These are phyloP conservation scores for Prorops nasuta DNA, from an alignment of 1,140 invertebrate species.

Conservation along the genomic window DNA sequence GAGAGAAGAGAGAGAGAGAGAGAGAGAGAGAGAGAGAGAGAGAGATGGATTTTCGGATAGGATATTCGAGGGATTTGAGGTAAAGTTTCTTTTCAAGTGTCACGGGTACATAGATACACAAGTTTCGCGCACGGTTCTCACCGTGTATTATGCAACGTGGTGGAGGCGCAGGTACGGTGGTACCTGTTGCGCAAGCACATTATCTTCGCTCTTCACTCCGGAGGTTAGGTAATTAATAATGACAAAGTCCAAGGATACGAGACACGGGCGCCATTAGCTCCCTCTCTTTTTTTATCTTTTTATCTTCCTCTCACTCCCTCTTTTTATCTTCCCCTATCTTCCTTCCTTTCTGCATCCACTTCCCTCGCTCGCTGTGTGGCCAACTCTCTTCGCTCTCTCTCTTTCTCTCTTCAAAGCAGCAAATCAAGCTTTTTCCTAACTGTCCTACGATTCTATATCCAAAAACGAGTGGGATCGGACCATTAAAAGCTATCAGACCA, in stretches of 20 bases:
- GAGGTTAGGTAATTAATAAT: constrained; percentile 56
- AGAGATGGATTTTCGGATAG: neutral
- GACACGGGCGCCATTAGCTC: constrained; percentile 15
- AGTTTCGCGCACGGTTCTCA: constrained; percentile 32
- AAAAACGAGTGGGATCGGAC: too few relatives aligned
- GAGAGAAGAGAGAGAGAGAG: too few relatives aligned
- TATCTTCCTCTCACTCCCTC: constrained; percentile 6
- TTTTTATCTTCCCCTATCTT: constrained; percentile 4
- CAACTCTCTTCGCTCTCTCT: too few relatives aligned
- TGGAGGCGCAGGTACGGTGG: constrained; percentile 31
- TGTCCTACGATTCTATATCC: too few relatives aligned
- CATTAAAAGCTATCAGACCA: too few relatives aligned
- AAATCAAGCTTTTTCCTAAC: too few relatives aligned
- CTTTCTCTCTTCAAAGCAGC: too few relatives aligned
- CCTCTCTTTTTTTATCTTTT: constrained; percentile 5
- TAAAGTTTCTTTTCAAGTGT: too few relatives aligned
- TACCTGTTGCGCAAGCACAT: constrained; percentile 54
- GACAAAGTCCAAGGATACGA: constrained; percentile 54
- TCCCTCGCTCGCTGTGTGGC: too few relatives aligned
- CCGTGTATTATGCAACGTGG: constrained; percentile 45
- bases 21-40: neutral
- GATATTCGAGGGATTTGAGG: neutral
- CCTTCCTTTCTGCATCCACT: constrained; percentile 1
- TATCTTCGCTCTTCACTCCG: constrained; percentile 53
- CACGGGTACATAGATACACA: constrained; percentile 4